Conservation (phyloP, 2,888 invertebrate genomes). For the Apoda limacodes region DNA sequence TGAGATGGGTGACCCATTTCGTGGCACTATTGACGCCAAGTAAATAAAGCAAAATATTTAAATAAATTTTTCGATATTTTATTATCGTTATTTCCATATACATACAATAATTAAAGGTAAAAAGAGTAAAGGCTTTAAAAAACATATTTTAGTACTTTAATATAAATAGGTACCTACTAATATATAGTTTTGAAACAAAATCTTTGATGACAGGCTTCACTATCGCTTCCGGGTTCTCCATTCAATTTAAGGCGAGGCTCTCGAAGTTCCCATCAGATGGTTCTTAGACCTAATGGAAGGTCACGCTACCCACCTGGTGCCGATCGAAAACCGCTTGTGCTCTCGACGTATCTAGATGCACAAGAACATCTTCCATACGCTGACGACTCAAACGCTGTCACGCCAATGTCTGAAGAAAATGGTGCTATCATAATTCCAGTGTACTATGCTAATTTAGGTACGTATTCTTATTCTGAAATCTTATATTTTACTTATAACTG, state of each 20-base stretch:
- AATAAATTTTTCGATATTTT: no score
- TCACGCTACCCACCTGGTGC: slow-evolving; percentile 84
- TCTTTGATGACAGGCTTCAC: slow-evolving; percentile 80
- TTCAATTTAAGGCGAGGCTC: slow-evolving; percentile 93
- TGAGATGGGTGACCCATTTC: no score
- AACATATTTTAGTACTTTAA: slow-evolving; percentile 17
- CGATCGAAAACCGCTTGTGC: slow-evolving; percentile 92
- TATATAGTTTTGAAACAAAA: slow-evolving; percentile 1
- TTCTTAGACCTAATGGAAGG: slow-evolving; percentile 83
- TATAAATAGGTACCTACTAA: slow-evolving; percentile 7
- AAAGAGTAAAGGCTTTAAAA: no score
- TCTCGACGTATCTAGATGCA: slow-evolving; percentile 94
- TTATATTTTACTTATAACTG: no score
- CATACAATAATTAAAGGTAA: no score
- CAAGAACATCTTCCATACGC: slow-evolving; percentile 97
- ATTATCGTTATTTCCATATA: neutral
- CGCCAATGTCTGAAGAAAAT: slow-evolving; percentile 98
- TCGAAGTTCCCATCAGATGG: slow-evolving; percentile 92
- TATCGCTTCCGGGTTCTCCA: slow-evolving; percentile 97
- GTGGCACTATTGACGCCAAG: no score
- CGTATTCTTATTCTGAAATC: no score
- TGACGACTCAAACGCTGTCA: slow-evolving; percentile 97
- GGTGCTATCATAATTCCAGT: slow-evolving; percentile 94
- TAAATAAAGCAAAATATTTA: no score
- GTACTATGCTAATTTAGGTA: slow-evolving; percentile 88